These are phyloP conservation scores for Diaphora mendica DNA, from an alignment of 2,888 invertebrate genomes.

Conservation along the genomic window DNA sequence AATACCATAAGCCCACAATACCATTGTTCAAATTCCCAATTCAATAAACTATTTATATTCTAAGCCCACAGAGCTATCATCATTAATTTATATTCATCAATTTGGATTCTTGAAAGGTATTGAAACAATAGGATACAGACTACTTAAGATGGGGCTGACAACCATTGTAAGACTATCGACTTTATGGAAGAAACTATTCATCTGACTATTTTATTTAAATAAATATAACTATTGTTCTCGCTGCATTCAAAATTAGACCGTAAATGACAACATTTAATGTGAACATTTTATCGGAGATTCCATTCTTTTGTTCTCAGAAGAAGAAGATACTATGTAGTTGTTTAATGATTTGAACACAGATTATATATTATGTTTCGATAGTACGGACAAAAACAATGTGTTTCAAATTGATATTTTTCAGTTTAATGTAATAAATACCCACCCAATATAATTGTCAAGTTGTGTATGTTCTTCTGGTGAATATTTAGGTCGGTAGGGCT, in stretches of 20 bases:
- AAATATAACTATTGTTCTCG: too few species aligned
- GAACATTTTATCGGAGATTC: too few species aligned
- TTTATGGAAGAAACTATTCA: slow-evolving; percentile 1
- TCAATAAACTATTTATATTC: slow-evolving; percentile 5
- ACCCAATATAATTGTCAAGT: too few species aligned
- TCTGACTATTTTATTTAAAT: neutral
- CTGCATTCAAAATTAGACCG: too few species aligned
- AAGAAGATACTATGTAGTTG: neutral
- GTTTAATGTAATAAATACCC: too few species aligned
- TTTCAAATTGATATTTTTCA: too few species aligned
- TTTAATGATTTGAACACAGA: neutral
- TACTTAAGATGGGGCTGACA: slow-evolving; percentile 16
- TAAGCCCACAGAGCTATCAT: slow-evolving; percentile 19
- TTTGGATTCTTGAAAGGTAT: slow-evolving; percentile 23
- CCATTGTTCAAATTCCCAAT: slow-evolving; percentile 3
- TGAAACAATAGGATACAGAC: slow-evolving; percentile 17
- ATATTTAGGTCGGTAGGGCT: too few species aligned
- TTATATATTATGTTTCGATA: neutral
- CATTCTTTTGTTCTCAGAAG: neutral
- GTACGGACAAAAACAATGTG: neutral
- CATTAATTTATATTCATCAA: slow-evolving; percentile 43
- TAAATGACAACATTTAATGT: too few species aligned
- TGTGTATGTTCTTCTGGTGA: too few species aligned
- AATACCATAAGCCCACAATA: neutral
- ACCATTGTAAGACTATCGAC: slow-evolving; percentile 12